These are phyloP conservation scores for Spea hammondii DNA, from an alignment of 2,797 vertebrate genomes.

Conservation along the genomic window DNA sequence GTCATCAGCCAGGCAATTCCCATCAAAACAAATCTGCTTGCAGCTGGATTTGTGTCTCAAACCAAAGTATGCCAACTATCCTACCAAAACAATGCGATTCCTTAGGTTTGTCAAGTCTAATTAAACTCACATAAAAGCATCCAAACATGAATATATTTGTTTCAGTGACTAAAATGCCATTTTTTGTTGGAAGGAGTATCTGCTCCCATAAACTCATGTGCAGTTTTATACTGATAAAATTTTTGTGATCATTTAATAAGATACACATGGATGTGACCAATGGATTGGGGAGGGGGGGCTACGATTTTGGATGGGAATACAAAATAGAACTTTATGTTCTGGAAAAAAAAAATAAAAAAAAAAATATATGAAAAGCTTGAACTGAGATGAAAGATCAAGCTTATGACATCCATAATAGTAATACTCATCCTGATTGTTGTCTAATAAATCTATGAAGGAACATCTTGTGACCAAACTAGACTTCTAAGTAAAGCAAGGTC, in stretches of 20 bases:
- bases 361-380: slow-evolving; percentile 49
- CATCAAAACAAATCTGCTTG: slow-evolving; percentile 24
- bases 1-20: slow-evolving; percentile 29
- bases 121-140: slow-evolving; percentile 58
- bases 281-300: neutral
- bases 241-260: slow-evolving; percentile 59
- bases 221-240: slow-evolving; percentile 59
- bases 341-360: neutral
- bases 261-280: slow-evolving; percentile 63
- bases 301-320: slow-evolving; percentile 50
- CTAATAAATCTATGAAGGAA: slow-evolving; percentile 28
- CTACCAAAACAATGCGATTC: slow-evolving; percentile 61
- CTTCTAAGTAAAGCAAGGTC: neutral
- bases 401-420: slow-evolving; percentile 16
- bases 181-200: slow-evolving; percentile 62
- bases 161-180: slow-evolving; percentile 62
- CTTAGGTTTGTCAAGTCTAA: slow-evolving; percentile 71
- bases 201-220: slow-evolving; percentile 57
- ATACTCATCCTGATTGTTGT: neutral
- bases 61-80: slow-evolving; percentile 48
- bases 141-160: slow-evolving; percentile 53
- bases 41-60: neutral
- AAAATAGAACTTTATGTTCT: slow-evolving; percentile 56
- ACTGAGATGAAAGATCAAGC: slow-evolving; percentile 50
- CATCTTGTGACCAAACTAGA: slow-evolving; percentile 2